Evolutionary conservation across 2,113 vertebrate species (phyloP).

Genomic region (Labrus mixtus): DNA sequence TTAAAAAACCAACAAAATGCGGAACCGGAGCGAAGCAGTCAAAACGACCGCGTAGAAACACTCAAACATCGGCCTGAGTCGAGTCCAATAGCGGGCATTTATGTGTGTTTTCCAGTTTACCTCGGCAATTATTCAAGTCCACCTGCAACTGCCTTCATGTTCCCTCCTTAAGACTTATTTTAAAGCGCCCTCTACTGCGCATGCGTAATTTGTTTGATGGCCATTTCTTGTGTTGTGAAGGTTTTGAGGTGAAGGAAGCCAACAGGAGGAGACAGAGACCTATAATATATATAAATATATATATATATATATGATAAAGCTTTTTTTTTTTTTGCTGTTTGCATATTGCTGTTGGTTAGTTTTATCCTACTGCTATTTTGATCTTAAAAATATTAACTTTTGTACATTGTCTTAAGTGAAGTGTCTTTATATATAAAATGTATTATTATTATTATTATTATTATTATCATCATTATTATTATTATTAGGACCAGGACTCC

Average conservation of each 20-base stretch:
- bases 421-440: too few species aligned
- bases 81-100: neutral
- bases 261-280: slow-evolving; percentile 39
- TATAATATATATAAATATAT: too few species aligned
- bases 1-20: slow-evolving; percentile 4
- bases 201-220: slow-evolving; percentile 63
- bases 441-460: too few species aligned
- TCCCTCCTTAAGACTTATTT: slow-evolving; percentile 81
- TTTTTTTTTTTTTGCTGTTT: too few species aligned
- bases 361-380: too few species aligned
- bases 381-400: too few species aligned
- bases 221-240: slow-evolving; percentile 68
- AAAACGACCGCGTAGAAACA: neutral
- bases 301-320: too few species aligned
- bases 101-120: slow-evolving; percentile 15
- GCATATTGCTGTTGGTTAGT: too few species aligned
- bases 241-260: neutral
- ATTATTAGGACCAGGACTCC: too few species aligned
- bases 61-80: rapidly evolving
- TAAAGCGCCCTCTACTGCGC: slow-evolving; percentile 74
- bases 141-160: slow-evolving; percentile 72
- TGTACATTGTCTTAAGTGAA: too few species aligned
- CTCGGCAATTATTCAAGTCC: slow-evolving; percentile 36
- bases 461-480: too few species aligned
- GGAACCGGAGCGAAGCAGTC: rapidly evolving